These are phyloP conservation scores for Euplagia quadripunctaria DNA, from an alignment of 2,888 invertebrate species.

Conservation along the genomic window DNA sequence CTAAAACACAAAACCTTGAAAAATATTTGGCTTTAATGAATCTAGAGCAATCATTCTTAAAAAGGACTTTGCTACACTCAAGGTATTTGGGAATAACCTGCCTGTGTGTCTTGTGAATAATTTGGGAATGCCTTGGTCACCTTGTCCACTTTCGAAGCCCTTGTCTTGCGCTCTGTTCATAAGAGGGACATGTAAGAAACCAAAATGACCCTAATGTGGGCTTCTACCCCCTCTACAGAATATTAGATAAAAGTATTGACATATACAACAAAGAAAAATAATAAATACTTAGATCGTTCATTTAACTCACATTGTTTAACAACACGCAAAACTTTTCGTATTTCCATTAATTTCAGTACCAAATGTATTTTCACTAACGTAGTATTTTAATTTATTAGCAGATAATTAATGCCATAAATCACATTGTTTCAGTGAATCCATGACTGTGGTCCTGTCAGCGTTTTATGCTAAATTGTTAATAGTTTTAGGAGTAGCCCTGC, in stretches of 20 bases:
- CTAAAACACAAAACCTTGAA: too few relatives aligned
- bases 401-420: constrained; percentile 56
- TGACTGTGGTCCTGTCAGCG: constrained; percentile 88
- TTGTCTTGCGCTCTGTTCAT: too few relatives aligned
- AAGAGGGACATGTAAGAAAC: too few relatives aligned
- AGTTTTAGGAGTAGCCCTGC: constrained; percentile 89
- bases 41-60: too few relatives aligned
- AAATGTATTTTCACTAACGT: constrained; percentile 36
- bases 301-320: neutral
- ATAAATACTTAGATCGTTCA: neutral
- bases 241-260: neutral
- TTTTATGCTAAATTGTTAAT: constrained; percentile 90
- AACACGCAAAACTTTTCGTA: neutral
- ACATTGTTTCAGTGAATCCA: constrained; percentile 86
- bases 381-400: constrained; percentile 49
- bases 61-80: neutral
- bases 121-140: neutral
- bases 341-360: constrained; percentile 37
- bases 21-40: too few relatives aligned
- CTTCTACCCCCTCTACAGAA: too few relatives aligned
- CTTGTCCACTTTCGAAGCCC: neutral
- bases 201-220: too few relatives aligned
- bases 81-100: neutral
- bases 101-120: too few relatives aligned
- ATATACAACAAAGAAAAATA: neutral